Evolutionary conservation across 2,113 vertebrate genomes (phyloP), one percentile per base, ranked within the genome.

Genomic region (Naja naja): DNA sequence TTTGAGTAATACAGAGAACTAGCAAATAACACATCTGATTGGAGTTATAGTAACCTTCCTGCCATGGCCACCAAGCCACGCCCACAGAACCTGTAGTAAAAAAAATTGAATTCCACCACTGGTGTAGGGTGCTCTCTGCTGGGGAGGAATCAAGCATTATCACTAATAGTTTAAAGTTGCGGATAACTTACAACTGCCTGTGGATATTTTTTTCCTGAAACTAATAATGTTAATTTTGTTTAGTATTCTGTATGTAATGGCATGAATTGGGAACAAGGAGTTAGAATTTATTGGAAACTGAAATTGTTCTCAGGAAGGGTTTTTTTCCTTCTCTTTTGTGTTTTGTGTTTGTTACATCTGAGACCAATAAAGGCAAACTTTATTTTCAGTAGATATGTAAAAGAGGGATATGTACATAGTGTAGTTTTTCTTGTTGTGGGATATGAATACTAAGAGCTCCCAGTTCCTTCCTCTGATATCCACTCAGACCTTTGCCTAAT

Each of bases 81-180:
- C 47, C 47, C 47, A 49, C 47, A 49, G 47, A 49, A 49, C 8
- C 8, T 1, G 47, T 49, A 49, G 47, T 49, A 49, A 49, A 10
- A 9, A 3, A 49, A 10, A 49, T 49, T 49, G 8, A 49, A 49
- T 49, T 8, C 47, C 47, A 49, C 47, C 47, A 49, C 8, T 49
- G 47, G 8, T 49, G 47, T 49, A 49, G 47, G 9, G 92, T 96
- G 97, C 96, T 96, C 94, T 95, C 96, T 97, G 93, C 95, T 97
- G 96, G 95, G 96, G 9, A 27, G 18, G 12, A 2, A 25, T 49
- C 56, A n/a, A 49, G 88, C 20, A 49, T 91, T 94, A 60, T n/a
- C 34, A 91, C 20, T 14, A 20, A 23, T 1, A 85, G 0, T 34
- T 60, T 25, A 85, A 45, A 0, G 0, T 90, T 34, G 23, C 54